These are phyloP conservation scores for Patiria miniata DNA, from an alignment of 35 echinoderm and acorn worm species.

Conservation along the genomic window DNA sequence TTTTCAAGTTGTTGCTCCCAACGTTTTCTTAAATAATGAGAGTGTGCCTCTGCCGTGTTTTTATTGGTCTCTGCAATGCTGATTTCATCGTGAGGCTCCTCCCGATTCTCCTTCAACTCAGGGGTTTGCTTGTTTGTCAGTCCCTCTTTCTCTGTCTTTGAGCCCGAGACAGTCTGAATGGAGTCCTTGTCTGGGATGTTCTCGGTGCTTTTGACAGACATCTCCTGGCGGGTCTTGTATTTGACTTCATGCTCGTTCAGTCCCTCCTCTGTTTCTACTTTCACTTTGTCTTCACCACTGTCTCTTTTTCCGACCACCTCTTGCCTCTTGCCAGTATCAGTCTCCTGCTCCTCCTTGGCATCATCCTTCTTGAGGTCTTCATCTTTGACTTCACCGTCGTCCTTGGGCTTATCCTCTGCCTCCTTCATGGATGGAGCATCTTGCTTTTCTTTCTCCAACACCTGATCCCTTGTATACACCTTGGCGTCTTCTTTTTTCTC, in stretches of 20 bases:
- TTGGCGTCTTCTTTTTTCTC: not conserved
- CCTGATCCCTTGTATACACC: not conserved
- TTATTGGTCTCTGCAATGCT: too few species aligned
- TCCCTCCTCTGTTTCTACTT: not conserved
- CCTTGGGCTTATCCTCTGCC: not conserved
- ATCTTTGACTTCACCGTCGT: not conserved
- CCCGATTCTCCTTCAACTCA: too few species aligned
- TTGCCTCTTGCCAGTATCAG: not conserved
- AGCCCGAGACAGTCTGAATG: too few species aligned
- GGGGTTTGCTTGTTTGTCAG: too few species aligned
- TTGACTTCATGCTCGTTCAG: not conserved
- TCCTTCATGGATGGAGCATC: not conserved
- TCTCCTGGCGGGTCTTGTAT: slow-evolving; percentile 2
- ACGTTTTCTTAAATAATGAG: too few species aligned
- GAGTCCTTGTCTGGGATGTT: too few species aligned
- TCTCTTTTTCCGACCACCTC: too few species aligned
- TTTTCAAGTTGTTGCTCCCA: too few species aligned
- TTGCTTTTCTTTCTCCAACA: not conserved
- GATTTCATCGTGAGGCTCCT: too few species aligned
- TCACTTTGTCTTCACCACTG: not conserved
- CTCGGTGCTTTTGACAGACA: not conserved
- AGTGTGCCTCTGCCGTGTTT: too few species aligned
- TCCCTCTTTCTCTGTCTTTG: too few species aligned
- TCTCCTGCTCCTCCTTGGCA: not conserved
- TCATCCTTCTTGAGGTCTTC: not conserved